Percentiles rank a stretch among this genome's conserved stretches.
These are phyloP conservation scores for Cybosia mesomella DNA, from an alignment of 2,888 invertebrate species.

Conservation along the genomic window DNA sequence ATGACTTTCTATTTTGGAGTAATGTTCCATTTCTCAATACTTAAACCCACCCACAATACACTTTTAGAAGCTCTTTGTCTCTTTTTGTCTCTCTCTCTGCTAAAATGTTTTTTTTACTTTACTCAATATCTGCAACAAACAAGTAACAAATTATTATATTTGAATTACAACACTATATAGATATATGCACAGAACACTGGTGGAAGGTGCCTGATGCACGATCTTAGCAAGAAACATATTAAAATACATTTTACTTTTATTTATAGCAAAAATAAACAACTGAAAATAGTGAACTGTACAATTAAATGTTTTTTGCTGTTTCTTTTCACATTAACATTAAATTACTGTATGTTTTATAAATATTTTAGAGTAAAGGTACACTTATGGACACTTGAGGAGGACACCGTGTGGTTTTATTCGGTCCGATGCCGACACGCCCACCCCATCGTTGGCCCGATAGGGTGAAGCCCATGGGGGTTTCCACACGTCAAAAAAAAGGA, in stretches of 20 bases:
- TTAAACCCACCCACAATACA: neutral
- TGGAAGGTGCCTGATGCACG: neutral
- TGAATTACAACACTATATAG: neutral
- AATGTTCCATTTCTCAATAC: conserved; percentile 12
- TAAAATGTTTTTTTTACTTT: neutral
- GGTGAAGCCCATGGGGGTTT: no score
- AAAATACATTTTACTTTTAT: no score
- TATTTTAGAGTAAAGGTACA: no score
- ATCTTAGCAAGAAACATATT: no score
- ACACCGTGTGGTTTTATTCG: no score
- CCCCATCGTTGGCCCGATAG: no score
- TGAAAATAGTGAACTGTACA: neutral
- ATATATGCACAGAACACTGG: neutral
- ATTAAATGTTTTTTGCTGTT: neutral
- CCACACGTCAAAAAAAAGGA: no score
- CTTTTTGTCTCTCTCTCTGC: neutral
- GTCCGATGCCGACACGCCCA: no score
- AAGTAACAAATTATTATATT: neutral
- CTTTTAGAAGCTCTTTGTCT: neutral
- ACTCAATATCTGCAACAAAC: neutral
- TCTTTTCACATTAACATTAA: no score
- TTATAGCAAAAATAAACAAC: neutral
- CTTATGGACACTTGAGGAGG: no score
- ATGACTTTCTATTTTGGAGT: conserved; percentile 1
- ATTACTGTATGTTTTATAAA: neutral